Base-by-base conservation (phyloP, 37 sponge, comb jelly and placozoan species). In the Chondrosia reniformis region DNA sequence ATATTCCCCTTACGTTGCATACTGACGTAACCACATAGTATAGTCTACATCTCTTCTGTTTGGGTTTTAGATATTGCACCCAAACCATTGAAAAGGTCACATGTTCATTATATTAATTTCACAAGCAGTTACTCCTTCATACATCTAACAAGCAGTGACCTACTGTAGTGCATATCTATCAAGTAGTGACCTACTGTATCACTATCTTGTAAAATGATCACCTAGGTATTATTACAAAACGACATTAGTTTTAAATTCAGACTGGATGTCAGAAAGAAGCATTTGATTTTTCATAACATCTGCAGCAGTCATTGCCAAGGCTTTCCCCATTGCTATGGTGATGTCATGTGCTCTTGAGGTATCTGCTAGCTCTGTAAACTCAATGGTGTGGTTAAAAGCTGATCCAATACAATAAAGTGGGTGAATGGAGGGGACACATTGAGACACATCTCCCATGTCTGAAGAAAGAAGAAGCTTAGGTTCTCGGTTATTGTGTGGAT, bases 371-470 rank as follows among this genome's bases (percentile, higher is more conserved):
- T 28, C 22, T 6, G 96, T 81, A 65, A 89, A 95, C 24, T 77
- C 82, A 17, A 76, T 40, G 0, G 90, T 86, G 73, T 95, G 96
- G 13, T 80, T 77, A n/a, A 85, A 69, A 30, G 75, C 85, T 44
- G 39, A 33, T 0, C 87, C 89, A 78, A 95, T 84, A 24, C 39
- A 39, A 58, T 75, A 95, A 76, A 79, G 85, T 19, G 93, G 89
- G 33, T 95, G 96, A 25, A 95, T 92, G 4, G 87, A 71, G 15
- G 96, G 96, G 17, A 92, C 76, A 3, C 52, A 28, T 33, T 85
- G 58, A 0, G 95, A 94, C 8, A 94, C 93, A 78, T 94, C 87
- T 0, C 96, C 94, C 85, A 95, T 95, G 54, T 95, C 96, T 37
- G 96, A 92, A n/a, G 96, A 95, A 0, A 74, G 85, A 39, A 90